A percentile compares a stretch with the other conserved stretches of the same genome.
phyloP scores from a whole-genome alignment of 2,797 vertebrate genomes.

The Ceryle rudis region DNA sequence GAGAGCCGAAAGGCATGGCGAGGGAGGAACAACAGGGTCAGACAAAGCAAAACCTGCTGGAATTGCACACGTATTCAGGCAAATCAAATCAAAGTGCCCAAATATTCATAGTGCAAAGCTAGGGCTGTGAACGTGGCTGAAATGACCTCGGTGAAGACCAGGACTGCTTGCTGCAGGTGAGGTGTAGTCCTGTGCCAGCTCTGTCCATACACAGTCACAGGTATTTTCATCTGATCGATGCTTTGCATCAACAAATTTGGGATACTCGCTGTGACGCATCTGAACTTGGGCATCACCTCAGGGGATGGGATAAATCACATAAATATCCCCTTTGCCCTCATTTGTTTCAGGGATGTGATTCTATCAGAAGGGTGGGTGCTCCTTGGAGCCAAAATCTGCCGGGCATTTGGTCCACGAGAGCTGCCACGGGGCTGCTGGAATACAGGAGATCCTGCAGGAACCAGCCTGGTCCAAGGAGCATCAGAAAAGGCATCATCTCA shows the following conservation, averaged over 20 bases:
- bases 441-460: not conserved
- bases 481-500: fast-evolving
- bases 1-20: fast-evolving
- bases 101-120: not conserved
- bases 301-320: not conserved
- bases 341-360: not conserved
- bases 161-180: not conserved
- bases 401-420: fast-evolving
- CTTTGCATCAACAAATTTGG: not conserved
- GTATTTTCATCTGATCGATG: not conserved
- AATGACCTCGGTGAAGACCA: not conserved
- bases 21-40: not conserved
- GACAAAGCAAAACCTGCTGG: not conserved
- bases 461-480: not conserved
- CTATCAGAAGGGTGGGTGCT: fast-evolving
- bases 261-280: not conserved
- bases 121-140: not conserved
- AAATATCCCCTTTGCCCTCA: not conserved
- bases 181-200: not conserved
- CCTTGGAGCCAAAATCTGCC: not conserved
- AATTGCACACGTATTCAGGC: not conserved
- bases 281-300: not conserved
- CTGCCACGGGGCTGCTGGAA: not conserved
- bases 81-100: not conserved
- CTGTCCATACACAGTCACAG: fast-evolving